Evolutionary conservation across 1,140 invertebrate genomes (phyloP), one percentile per base, ranked within the genome.

Genomic region (Heliconius melpomene): DNA sequence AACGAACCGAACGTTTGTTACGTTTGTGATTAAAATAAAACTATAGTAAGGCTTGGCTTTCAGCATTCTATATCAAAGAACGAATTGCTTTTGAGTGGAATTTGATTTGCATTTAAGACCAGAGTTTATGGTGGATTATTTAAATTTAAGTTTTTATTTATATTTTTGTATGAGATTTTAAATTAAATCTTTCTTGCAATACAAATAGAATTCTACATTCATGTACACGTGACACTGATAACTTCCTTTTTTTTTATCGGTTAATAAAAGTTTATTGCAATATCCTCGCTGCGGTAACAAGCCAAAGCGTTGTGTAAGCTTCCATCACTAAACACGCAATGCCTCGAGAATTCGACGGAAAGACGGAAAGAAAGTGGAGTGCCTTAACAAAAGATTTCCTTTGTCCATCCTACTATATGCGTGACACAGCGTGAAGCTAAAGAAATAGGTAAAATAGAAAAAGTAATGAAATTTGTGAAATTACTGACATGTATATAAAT

Each of bases 1-100:
- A 29, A 66, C 60, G 60, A 66, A 29, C 60, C 13, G 60, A 66
- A 66, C 60, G 60, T 66, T 66, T 66, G 60, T 66, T 66, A 66
- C 23, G 60, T 66, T 57, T 66, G 60, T 66, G 60, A 66, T 66
- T 66, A 66, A 66, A 66, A 66, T 66, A 66, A 66, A 66, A 66
- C 60, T 66, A 66, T 66, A 66, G 60, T 16, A 66, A 26, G 26
- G 23, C 60, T 66, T 66, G 26, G 60, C 60, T 66, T 66, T 66
- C 13, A 66, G 60, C 60, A 66, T 66, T 29, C 54, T 66, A 66
- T 66, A 66, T 66, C 60, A 66, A 66, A 66, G 60, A 66, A 26
- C 26, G 60, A 66, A 26, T 66, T 60, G 54, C 54, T 66, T 66
- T 66, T 66, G 60, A 66, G 60, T 66, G 26, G 26, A 66, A 23